These are phyloP conservation scores for Engraulis encrasicolus DNA, from an alignment of 2,113 vertebrate genomes.

Conservation along the genomic window DNA sequence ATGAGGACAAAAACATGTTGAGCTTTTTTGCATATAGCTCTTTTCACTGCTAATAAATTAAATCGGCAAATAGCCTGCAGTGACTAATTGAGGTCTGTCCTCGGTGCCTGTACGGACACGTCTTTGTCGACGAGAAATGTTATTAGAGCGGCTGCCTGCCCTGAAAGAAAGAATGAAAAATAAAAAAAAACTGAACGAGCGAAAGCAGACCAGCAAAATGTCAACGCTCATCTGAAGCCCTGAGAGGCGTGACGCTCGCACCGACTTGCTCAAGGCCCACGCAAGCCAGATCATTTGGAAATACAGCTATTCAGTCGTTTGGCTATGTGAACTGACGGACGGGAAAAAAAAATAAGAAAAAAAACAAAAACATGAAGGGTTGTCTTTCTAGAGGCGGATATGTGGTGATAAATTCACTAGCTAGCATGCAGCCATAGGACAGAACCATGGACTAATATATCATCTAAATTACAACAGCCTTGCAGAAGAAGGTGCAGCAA, in stretches of 20 bases:
- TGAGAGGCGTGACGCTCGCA: constrained; percentile 55
- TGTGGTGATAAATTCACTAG: not conserved
- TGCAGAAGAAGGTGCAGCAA: not conserved
- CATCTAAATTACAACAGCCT: not conserved
- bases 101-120: not conserved
- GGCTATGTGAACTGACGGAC: constrained; percentile 65
- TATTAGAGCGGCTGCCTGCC: not conserved
- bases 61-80: not conserved
- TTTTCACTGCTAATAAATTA: not conserved
- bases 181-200: not conserved
- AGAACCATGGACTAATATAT: not conserved
- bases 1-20: not conserved
- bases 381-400: not conserved
- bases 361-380: too few species aligned
- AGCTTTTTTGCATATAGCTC: not conserved
- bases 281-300: constrained; percentile 66
- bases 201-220: constrained; percentile 58
- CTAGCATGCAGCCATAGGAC: not conserved
- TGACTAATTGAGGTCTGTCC: not conserved
- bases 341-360: constrained; percentile 36
- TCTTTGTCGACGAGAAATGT: not conserved
- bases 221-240: constrained; percentile 70
- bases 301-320: constrained; percentile 66
- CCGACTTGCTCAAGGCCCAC: constrained; percentile 64
- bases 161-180: too few species aligned